Percentiles rank a stretch among this genome's conserved stretches.
Evolutionary conservation across 2,888 invertebrate species (phyloP).

Genomic region (Drosophila algonquin): DNA sequence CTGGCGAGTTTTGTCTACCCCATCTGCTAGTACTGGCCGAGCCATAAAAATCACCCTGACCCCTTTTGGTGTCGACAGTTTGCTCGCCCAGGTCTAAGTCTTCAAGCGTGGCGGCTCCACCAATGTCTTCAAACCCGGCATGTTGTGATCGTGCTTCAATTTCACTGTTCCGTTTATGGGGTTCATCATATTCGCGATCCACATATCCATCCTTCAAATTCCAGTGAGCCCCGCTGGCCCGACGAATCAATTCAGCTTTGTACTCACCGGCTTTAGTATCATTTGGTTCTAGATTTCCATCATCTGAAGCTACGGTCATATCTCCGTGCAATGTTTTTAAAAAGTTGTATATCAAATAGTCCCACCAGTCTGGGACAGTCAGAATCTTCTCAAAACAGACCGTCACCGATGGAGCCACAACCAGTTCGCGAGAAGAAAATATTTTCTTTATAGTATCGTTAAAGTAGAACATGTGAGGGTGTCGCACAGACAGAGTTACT

Average conservation of each 20-base stretch:
- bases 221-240: neutral
- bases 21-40: neutral
- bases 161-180: neutral
- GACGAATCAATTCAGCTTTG: neutral
- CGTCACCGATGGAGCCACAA: conserved; percentile 50
- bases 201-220: neutral
- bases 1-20: neutral
- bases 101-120: neutral
- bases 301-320: neutral
- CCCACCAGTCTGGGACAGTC: conserved; percentile 73
- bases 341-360: conserved; percentile 57
- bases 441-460: conserved; percentile 64
- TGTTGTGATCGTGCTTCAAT: neutral
- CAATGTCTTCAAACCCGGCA: neutral
- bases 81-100: neutral
- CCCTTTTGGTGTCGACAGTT: neutral
- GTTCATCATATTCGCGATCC: neutral
- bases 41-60: too few relatives aligned
- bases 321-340: conserved; percentile 63
- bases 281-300: neutral
- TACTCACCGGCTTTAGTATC: neutral
- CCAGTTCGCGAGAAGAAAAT: conserved; percentile 54
- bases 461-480: conserved; percentile 68
- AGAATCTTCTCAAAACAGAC: conserved; percentile 57
- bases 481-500: conserved; percentile 66